Percentiles rank a stretch among this genome's conserved stretches.
Evolutionary conservation across 1,140 invertebrate genomes (phyloP).

Genomic region (Harlomillsia oculata): DNA sequence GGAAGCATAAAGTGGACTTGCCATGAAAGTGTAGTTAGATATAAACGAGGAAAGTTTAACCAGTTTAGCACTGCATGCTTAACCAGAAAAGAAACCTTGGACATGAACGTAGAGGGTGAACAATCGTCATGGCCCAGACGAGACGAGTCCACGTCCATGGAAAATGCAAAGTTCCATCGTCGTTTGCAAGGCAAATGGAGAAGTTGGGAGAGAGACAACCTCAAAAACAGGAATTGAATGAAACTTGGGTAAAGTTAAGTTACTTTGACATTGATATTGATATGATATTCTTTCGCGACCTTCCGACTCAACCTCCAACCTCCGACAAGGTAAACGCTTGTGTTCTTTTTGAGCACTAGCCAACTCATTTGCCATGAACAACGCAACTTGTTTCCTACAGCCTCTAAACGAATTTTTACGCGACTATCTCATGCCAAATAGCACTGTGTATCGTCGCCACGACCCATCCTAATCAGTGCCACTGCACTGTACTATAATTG

Average conservation of each 20-base stretch:
- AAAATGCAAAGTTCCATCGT: constrained; percentile 2
- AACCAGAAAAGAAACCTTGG: too few relatives aligned
- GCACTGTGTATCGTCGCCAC: too few relatives aligned
- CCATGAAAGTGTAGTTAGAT: too few relatives aligned
- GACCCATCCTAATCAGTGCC: too few relatives aligned
- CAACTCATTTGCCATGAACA: background rate
- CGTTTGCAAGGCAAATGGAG: constrained; percentile 10
- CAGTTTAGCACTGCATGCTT: too few relatives aligned
- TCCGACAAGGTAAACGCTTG: constrained; percentile 22
- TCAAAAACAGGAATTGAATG: constrained; percentile 15
- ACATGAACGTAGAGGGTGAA: too few relatives aligned
- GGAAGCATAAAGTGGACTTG: too few relatives aligned
- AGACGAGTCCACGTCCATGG: constrained; percentile 7
- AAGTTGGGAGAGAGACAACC: too few relatives aligned
- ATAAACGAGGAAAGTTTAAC: too few relatives aligned
- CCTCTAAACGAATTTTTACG: too few relatives aligned
- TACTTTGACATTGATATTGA: constrained; percentile 18
- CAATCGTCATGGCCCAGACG: too few relatives aligned
- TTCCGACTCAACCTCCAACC: constrained; percentile 19
- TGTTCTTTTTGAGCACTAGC: background rate
- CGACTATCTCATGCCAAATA: too few relatives aligned
- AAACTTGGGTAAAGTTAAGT: background rate
- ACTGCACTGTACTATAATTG: background rate
- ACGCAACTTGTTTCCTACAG: background rate
- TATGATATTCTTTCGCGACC: constrained; percentile 18